Evolutionary conservation across 1,140 invertebrate species (phyloP), one percentile per base, ranked within the genome.

Genomic region (Drosophila lini): DNA sequence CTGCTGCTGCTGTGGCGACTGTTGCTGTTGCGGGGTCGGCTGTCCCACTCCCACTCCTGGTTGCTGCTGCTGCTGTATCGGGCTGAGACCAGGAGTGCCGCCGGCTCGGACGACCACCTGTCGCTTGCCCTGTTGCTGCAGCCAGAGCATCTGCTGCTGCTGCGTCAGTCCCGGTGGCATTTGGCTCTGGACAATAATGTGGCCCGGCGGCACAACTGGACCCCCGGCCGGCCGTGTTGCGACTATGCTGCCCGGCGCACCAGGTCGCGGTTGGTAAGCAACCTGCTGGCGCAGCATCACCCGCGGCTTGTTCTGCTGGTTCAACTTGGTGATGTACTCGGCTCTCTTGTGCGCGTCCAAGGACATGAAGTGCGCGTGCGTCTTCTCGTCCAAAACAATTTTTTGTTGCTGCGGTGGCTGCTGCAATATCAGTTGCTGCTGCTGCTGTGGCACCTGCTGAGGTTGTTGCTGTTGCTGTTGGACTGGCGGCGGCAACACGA

Each of bases 351-450:
- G 94, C 0, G 96, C 95, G 81, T 96, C 95, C 94, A 97, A 95
- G 60, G 96, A 96, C 81, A 97, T 96, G 31, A 97, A 91, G 71
- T 97, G 96, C n/a, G 96, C 95, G 82, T 97, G 96, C 5, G 96
- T 96, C 71, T 96, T 95, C 7, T 95, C 95, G 84, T 97, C 96
- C 58, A 97, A 91, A 53, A 96, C 96, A 57, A 96, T 97, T 38
- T 95, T 93, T 75, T 96, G 96, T 55, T 94, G 91, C 19, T 94
- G 93, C 3, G 92, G 94, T 48, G 93, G 93, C 41, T 91, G 92
- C 34, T 89, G 88, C 34, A 73, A 25, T 22, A 79, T 22, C n/a
- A 65, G 60, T 0, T 93, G 80, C 61, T 93, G 80, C 60, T 93
- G 93, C 28, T 94, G 94, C 13, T 70, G 68, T 6, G 32, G 8